These are phyloP conservation scores for Balearica regulorum DNA, from an alignment of 2,797 vertebrate genomes.

Conservation along the genomic window DNA sequence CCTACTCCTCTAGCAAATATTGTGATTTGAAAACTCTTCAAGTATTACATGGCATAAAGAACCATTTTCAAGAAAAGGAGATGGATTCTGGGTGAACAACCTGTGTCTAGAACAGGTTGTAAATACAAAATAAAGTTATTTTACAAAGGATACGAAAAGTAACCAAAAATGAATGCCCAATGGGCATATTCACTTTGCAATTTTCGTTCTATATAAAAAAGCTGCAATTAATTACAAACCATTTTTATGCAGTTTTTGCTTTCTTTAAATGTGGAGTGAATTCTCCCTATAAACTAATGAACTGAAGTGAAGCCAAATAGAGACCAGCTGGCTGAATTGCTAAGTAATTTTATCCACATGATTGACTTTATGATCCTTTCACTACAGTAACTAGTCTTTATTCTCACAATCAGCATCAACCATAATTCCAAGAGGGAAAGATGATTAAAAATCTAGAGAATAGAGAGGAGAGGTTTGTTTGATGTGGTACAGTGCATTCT, in stretches of 20 bases:
- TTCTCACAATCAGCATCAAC: conserved; percentile 91
- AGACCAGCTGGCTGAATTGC: conserved; percentile 89
- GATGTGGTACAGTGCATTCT: conserved; percentile 73
- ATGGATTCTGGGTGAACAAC: background rate
- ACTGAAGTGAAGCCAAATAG: conserved; percentile 80
- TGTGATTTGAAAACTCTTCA: conserved; percentile 46
- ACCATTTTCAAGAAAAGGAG: background rate
- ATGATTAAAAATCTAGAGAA: conserved; percentile 83
- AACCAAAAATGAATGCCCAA: conserved; percentile 48
- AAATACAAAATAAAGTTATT: conserved; percentile 47
- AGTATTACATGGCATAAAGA: background rate
- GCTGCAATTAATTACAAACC: conserved; percentile 77
- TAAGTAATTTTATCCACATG: conserved; percentile 94
- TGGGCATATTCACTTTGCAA: conserved; percentile 43
- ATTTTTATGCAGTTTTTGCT: conserved; percentile 74
- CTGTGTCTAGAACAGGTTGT: background rate
- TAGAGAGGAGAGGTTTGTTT: conserved; percentile 71
- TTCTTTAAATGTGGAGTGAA: conserved; percentile 76
- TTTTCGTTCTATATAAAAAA: conserved; percentile 72
- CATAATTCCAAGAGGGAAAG: conserved; percentile 79
- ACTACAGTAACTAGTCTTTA: conserved; percentile 91
- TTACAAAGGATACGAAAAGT: conserved; percentile 41
- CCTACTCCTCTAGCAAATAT: conserved; percentile 19
- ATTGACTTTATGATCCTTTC: conserved; percentile 96
- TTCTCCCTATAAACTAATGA: conserved; percentile 80